phyloP scores from a whole-genome alignment of 2,888 invertebrate species.

The Ormyrus labotus region DNA sequence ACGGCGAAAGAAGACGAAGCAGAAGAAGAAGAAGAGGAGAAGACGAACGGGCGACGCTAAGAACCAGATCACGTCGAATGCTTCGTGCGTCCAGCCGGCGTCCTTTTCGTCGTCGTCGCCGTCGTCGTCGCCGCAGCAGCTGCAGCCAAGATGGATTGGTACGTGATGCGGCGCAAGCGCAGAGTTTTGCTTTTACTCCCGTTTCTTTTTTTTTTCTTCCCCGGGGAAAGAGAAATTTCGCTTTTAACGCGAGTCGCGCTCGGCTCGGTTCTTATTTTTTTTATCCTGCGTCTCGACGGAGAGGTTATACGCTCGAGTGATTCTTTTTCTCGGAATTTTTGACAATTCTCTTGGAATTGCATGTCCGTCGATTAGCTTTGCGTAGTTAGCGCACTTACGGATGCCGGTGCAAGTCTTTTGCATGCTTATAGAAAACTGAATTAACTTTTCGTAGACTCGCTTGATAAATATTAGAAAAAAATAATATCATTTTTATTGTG shows the following conservation, averaged over 20 bases:
- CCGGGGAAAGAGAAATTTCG: neutral
- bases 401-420: no score
- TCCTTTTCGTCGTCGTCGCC: constrained; percentile 41
- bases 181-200: constrained; percentile 24
- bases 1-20: neutral
- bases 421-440: no score
- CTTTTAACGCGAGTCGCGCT: neutral
- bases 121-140: constrained; percentile 47
- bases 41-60: neutral
- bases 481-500: no score
- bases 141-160: constrained; percentile 47
- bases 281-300: no score
- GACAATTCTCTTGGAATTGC: no score
- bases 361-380: neutral
- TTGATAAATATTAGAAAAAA: no score
- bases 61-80: constrained; percentile 31
- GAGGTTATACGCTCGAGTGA: no score
- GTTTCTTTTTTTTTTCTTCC: neutral
- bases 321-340: no score
- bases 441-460: no score
- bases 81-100: constrained; percentile 13
- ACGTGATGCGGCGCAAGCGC: constrained; percentile 30
- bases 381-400: no score
- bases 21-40: neutral
- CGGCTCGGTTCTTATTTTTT: no score